Conservation (phyloP, 2,888 invertebrate genomes). For the Cephus sareptanus region DNA sequence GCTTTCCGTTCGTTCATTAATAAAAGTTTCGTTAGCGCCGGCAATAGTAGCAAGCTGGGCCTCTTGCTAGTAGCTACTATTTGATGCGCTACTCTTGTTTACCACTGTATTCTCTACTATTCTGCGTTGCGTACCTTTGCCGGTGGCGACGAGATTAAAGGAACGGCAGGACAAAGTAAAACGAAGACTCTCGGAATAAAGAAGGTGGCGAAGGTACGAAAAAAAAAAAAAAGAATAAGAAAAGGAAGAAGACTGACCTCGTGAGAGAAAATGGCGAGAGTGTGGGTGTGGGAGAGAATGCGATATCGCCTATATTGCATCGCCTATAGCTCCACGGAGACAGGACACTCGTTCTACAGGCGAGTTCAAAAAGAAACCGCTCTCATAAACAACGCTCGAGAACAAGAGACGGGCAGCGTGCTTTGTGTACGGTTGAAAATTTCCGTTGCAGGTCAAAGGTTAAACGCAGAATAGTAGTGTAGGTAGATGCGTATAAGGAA, state of each 20-base stretch:
- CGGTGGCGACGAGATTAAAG: neutral
- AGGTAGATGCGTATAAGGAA: neutral
- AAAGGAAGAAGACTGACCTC: neutral
- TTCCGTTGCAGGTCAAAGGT: neutral
- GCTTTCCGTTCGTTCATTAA: conserved; percentile 13
- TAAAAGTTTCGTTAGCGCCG: neutral
- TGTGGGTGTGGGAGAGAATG: conserved; percentile 9
- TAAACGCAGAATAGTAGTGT: neutral
- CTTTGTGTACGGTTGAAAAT: neutral
- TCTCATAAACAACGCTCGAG: neutral
- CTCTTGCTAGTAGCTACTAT: neutral
- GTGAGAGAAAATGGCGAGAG: neutral
- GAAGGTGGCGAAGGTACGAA: neutral
- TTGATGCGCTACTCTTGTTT: neutral
- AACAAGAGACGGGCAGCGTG: neutral
- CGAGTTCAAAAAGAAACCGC: neutral
- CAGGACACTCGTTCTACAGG: neutral
- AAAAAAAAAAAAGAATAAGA: neutral
- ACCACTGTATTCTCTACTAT: neutral
- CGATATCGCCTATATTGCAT: neutral
- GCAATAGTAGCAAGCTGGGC: neutral
- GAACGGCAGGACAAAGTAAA: neutral
- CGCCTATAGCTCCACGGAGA: neutral
- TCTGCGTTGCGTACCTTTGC: neutral
- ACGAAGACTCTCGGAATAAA: neutral